Evolutionary conservation across 2,113 vertebrate genomes (phyloP), one percentile per base, ranked within the genome.

Genomic region (Neodon shergylaensis): DNA sequence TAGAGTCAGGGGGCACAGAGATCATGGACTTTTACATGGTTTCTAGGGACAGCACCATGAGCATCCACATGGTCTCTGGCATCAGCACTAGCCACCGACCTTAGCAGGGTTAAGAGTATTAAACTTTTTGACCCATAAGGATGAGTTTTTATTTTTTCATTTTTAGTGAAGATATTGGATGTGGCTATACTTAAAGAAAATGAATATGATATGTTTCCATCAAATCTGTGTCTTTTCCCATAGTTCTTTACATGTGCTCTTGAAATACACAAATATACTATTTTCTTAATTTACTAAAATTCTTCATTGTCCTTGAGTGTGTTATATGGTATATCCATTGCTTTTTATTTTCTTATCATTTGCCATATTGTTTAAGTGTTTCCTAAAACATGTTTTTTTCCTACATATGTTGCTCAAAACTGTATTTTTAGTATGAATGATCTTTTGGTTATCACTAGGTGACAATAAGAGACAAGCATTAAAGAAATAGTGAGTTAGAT

Each of bases 401-500:
- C 77, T 2, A 31, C 44, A 21, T 52, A 72, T 19, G 82, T 73
- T 84, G 89, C 26, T 58, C 19, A 74, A 87, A 77, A 49, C 65
- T 94, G 5, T 76, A 47, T 68, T 93, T 95, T 93, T 94, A 93
- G 81, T 88, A 58, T 85, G 11, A 39, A 22, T 79, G 39, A 78
- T 42, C 44, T 94, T 96, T 85, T 79, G 49, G 22, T 88, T 93
- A 66, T 95, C 0, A 11, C 16, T n/a, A 68, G 94, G 76, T 90
- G 74, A 17, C 54, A 83, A 42, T 16, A 54, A 24, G 36, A 85
- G 44, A 13, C 28, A 74, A 94, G 33, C 54, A 79, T 92, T 97
- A 92, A 92, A 88, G 52, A 85, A 66, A 86, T 91, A 77, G 91
- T 49, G 16, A 93, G 92, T 95, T 85, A 66, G 76, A 58, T 85